Evolutionary conservation across 2,888 invertebrate species (phyloP).

Genomic region (Rhorus exstirpatorius): DNA sequence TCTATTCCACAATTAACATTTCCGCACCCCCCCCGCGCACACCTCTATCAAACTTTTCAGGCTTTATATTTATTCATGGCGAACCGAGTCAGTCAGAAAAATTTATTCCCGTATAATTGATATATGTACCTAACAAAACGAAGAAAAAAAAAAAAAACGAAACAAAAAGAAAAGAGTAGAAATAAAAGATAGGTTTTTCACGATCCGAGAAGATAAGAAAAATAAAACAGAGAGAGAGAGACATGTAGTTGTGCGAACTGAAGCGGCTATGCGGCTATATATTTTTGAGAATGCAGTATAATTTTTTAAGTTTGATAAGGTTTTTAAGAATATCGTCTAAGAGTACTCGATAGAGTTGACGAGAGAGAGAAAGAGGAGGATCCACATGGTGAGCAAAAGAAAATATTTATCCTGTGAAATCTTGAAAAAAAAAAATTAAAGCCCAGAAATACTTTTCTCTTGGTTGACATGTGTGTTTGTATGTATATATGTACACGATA

Average conservation of each 20-base stretch:
- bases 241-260: conserved; percentile 70
- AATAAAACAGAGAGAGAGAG: conserved; percentile 68
- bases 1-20: neutral
- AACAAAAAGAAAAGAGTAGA: too few species aligned
- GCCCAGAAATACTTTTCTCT: conserved; percentile 48
- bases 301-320: conserved; percentile 84
- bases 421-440: too few species aligned
- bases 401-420: too few species aligned
- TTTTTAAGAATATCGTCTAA: conserved; percentile 84
- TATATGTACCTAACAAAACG: neutral
- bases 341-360: conserved; percentile 77
- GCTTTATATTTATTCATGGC: conserved; percentile 9
- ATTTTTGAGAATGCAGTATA: conserved; percentile 85
- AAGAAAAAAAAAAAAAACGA: neutral
- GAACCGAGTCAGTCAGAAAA: neutral
- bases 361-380: conserved; percentile 44
- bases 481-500: too few species aligned
- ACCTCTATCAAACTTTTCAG: conserved; percentile 22
- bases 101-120: neutral
- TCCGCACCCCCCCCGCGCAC: neutral
- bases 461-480: conserved; percentile 75
- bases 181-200: conserved; percentile 26
- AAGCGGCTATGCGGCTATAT: conserved; percentile 81
- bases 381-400: too few species aligned
- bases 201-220: conserved; percentile 54